Evolutionary conservation across 2,888 invertebrate species (phyloP), one percentile per base, ranked within the genome.

Genomic region (Macropis europaea): DNA sequence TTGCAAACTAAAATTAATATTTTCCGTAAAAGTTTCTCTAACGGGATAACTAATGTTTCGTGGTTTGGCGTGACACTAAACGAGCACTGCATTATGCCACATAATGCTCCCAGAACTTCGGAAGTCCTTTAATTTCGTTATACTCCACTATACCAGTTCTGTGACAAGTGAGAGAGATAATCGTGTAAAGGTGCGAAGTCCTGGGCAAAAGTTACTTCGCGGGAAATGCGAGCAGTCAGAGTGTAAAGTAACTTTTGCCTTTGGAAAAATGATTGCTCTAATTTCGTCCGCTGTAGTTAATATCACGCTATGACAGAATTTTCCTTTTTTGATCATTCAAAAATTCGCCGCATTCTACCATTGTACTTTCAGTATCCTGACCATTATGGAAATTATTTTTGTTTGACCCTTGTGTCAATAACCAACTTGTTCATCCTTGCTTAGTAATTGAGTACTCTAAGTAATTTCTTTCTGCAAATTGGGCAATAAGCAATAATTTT

Each of bases 41-140:
- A 7, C 45, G 1, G 15, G 17, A 9, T 47, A 40, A 54, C 64
- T 64, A 64, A 64, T 64, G 17, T 47, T 32, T 19, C 32, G 53
- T n/a, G 66, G 53, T 67, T 67, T 52, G 30, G 15, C 22, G 47
- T 11, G 17, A 32, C 32, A 22, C 30, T 54, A 42, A 64, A 54
- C 24, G 40, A 47, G 40, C 54, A n/a, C 28, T 34, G 38, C 34
- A 67, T 54, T 64, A 54, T 47, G 40, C 32, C n/a, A 52, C 22
- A 40, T 52, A 59, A 52, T 40, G 45, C 11, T 26, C 6, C 26
- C 7, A 19, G 32, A 68, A 69, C 50, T 59, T 68, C 28, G 17
- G 32, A 5, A 50, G 50, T 57, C 50, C 50, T 48, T 57, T 69
- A 69, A 69, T 67, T 57, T 57, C 40, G 52, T 69, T 67, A 69